These are phyloP conservation scores for Heteronetta atricapilla DNA, from an alignment of 2,113 vertebrate species.

Conservation along the genomic window DNA sequence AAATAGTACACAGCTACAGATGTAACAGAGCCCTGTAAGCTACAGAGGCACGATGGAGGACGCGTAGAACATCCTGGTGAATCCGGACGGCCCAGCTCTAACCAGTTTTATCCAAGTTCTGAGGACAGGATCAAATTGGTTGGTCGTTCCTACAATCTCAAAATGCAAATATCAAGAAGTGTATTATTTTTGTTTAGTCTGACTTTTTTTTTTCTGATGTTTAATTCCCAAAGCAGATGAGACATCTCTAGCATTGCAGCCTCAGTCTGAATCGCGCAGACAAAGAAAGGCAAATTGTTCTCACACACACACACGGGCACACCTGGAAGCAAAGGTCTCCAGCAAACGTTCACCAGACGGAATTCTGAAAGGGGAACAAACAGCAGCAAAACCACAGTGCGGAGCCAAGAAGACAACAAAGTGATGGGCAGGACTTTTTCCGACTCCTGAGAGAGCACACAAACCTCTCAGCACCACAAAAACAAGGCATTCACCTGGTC, in stretches of 20 bases:
- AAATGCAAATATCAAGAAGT: not conserved
- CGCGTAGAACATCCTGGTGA: not conserved
- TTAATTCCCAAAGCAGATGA: not conserved
- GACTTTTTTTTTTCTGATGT: not conserved
- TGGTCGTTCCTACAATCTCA: not conserved
- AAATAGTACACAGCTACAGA: not conserved
- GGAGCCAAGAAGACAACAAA: not conserved
- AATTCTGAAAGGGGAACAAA: not conserved
- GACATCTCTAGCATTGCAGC: not conserved
- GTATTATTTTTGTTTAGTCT: not conserved
- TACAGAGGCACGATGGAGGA: not conserved
- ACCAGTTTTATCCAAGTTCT: not conserved
- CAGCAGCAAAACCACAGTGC: not conserved
- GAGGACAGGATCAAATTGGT: not conserved
- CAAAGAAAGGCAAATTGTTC: not conserved
- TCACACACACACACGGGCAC: not conserved
- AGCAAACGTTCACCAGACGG: not conserved
- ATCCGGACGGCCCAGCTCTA: not conserved
- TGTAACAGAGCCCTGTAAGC: not conserved
- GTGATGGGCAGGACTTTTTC: not conserved
- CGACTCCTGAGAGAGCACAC: not conserved
- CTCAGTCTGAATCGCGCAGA: not conserved
- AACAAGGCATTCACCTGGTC: not conserved
- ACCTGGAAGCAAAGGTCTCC: fast-evolving
- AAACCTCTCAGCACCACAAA: not conserved